phyloP scores from a whole-genome alignment of 2,888 invertebrate species.

The Argyresthia goedartella region DNA sequence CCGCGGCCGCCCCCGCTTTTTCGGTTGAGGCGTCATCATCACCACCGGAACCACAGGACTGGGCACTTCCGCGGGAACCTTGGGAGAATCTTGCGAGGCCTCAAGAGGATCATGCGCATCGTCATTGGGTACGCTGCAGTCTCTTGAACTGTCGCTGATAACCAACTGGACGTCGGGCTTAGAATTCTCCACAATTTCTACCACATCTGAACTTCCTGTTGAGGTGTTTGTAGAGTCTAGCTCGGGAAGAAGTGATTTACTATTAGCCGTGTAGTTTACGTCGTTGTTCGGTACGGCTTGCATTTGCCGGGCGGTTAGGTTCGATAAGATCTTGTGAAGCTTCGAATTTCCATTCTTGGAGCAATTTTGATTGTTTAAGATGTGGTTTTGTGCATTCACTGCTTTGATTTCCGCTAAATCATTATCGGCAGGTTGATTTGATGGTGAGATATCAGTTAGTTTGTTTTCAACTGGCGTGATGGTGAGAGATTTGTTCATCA shows the following conservation, averaged over 20 bases:
- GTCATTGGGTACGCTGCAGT: slow-evolving; percentile 44
- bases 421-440: too few species aligned
- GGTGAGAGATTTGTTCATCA: slow-evolving; percentile 49
- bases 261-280: slow-evolving; percentile 37
- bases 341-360: slow-evolving; percentile 67
- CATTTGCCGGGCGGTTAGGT: slow-evolving; percentile 54
- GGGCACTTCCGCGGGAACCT: slow-evolving; percentile 23
- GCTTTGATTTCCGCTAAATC: too few species aligned
- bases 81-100: slow-evolving; percentile 34
- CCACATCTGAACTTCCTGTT: slow-evolving; percentile 40
- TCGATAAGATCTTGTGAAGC: slow-evolving; percentile 56
- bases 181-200: slow-evolving; percentile 28
- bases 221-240: slow-evolving; percentile 43
- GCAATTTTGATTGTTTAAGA: slow-evolving; percentile 56
- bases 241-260: slow-evolving; percentile 31
- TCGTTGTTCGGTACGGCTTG: slow-evolving; percentile 42
- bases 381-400: slow-evolving; percentile 21
- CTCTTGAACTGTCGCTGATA: slow-evolving; percentile 56
- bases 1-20: slow-evolving; percentile 59
- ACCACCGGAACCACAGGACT: slow-evolving; percentile 27
- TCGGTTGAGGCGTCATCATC: slow-evolving; percentile 51
- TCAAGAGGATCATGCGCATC: slow-evolving; percentile 59
- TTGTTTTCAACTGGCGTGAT: slow-evolving; percentile 42
- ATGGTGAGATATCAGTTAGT: too few species aligned
- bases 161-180: slow-evolving; percentile 56